Percentiles rank a stretch among this genome's conserved stretches.
phyloP scores from a whole-genome alignment of 2,888 invertebrate species.

The Tridacna crocea region DNA sequence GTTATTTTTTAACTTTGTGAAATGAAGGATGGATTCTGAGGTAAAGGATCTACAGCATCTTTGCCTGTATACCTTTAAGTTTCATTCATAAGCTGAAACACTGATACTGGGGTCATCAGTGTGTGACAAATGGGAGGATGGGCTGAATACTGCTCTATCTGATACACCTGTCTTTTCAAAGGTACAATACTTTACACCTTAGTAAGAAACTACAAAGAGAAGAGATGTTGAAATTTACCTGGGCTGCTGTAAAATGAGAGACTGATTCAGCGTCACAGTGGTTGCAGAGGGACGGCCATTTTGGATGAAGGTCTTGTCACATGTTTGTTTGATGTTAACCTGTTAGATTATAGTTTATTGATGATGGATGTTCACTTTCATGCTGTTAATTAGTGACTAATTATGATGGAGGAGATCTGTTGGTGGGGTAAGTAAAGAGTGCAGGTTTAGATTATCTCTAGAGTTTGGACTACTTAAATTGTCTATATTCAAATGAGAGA shows the following conservation, averaged over 20 bases:
- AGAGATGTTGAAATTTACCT: conserved; percentile 34
- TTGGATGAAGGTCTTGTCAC: conserved; percentile 32
- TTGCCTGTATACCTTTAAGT: not conserved
- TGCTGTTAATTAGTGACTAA: conserved; percentile 7
- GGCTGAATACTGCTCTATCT: not conserved
- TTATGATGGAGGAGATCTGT: conserved; percentile 25
- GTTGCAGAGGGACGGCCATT: conserved; percentile 50
- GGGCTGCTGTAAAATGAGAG: conserved; percentile 37
- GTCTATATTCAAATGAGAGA: not conserved
- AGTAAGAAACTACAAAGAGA: not conserved
- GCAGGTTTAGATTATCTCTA: not conserved
- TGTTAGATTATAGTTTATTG: conserved; percentile 6
- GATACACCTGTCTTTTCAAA: not conserved
- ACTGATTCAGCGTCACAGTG: conserved; percentile 41
- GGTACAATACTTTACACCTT: not conserved
- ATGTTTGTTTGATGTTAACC: not conserved
- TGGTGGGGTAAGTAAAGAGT: conserved; percentile 20
- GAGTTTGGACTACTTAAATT: not conserved
- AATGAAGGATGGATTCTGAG: too few species aligned
- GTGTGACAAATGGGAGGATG: not conserved
- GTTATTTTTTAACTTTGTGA: too few species aligned
- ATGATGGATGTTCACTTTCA: conserved; percentile 10
- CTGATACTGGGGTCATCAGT: conserved; percentile 10
- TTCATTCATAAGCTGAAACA: not conserved
- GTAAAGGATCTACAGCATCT: too few species aligned